Base-by-base conservation (phyloP, 2,888 invertebrate genomes). In the Phyllotreta striolata region DNA sequence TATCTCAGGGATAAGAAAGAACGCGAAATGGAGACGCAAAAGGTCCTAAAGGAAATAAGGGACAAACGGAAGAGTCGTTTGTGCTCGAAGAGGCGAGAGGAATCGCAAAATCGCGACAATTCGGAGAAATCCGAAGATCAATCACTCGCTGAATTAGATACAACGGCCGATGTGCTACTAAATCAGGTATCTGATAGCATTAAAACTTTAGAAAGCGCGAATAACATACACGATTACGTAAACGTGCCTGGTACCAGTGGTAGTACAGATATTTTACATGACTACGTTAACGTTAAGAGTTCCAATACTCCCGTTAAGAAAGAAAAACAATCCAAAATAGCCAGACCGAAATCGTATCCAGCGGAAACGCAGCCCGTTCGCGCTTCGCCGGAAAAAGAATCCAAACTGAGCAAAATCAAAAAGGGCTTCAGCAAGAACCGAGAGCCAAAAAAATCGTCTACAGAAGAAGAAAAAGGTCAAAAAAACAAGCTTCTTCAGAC, bases 1-100 rank as follows among this genome's bases (percentile, higher is more conserved):
- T 88, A 88, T 74, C 84, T 86, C 0, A 85, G 86, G 77, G 86
- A 87, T 75, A 84, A 85, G 70, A 86, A 86, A 68, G 85, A 89
- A 78, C 84, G 90, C 71, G 87, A 91, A 79, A 81, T 90, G 73
- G 86, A 89, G 82, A 86, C 91, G 55, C 87, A 90, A 78, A 86
- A 87, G 78, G 85, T 88, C 24, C 77, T 90, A 6, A 85, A 87
- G 75, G 87, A 91, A 82, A 87, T 89, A 62, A 79, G 91, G 63
- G 87, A 89, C 75, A 87, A 88, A 77, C 81, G 84, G 62, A 79
- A 78, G 62, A 75, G 74, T 63, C 74, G 80, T 54, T 66, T 80
- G 5, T 72, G 70, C 60, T 59, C 74, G 35, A 67, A 78, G 58
- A 65, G 24, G 24, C 24, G 78, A 14, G 79, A 80, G 56, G 63